Percentiles rank a stretch among this genome's conserved stretches.
Conservation (phyloP, 2,888 invertebrate genomes). For the Patella ulyssiponensis region DNA sequence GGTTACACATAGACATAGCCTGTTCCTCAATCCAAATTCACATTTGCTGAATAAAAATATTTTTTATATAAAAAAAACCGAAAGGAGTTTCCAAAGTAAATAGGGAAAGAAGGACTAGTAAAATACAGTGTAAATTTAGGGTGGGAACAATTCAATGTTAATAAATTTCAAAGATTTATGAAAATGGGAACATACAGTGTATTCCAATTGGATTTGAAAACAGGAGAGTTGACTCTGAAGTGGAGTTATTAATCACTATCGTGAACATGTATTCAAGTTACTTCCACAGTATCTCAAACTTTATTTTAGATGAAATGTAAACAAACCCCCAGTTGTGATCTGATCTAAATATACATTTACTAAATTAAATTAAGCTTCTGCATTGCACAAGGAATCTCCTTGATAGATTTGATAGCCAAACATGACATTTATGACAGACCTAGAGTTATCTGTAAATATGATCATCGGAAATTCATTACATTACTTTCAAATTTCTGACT, state of each 20-base stretch:
- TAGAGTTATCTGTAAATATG: no score
- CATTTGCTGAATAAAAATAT: constrained; percentile 44
- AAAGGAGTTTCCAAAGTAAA: not conserved
- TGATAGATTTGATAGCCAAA: no score
- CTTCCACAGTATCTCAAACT: not conserved
- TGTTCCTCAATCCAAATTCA: constrained; percentile 41
- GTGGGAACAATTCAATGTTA: constrained; percentile 15
- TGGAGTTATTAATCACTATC: constrained; percentile 14
- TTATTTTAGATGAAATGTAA: constrained; percentile 1
- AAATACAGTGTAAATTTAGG: not conserved
- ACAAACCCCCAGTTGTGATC: not conserved
- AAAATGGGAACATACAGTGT: no score
- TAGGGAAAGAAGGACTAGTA: no score
- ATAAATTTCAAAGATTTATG: not conserved
- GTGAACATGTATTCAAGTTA: not conserved
- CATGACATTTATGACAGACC: no score
- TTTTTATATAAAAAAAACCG: constrained; percentile 28
- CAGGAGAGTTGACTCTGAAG: constrained; percentile 14
- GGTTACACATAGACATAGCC: no score
- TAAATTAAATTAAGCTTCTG: no score
- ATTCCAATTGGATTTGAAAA: not conserved
- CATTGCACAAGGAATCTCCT: no score
- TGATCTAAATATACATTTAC: no score
- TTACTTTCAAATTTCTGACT: no score
- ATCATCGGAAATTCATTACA: no score